Evolutionary conservation across 2,888 invertebrate species (phyloP).

Genomic region (Nomada ferruginata): DNA sequence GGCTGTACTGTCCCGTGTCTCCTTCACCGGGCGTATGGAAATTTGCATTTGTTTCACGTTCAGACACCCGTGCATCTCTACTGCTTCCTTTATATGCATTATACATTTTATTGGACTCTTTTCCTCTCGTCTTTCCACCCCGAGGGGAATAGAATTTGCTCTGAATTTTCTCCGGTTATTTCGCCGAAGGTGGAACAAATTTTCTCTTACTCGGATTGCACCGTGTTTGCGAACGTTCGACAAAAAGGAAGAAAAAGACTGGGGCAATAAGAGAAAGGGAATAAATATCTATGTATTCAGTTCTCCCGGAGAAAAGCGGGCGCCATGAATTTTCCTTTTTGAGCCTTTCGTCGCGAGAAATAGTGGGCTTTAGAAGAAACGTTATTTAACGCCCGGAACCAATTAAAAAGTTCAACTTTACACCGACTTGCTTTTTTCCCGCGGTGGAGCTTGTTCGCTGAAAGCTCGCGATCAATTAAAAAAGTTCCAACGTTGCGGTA

Average conservation of each 20-base stretch:
- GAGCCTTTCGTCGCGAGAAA: not conserved
- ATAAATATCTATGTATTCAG: not conserved
- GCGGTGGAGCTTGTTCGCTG: not conserved
- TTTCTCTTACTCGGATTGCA: slow-evolving; percentile 7
- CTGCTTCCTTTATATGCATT: slow-evolving; percentile 21
- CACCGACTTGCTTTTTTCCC: not conserved
- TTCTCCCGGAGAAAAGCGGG: not conserved
- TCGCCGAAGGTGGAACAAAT: slow-evolving; percentile 15
- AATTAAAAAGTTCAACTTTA: slow-evolving; percentile 12
- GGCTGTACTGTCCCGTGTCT: slow-evolving; percentile 27
- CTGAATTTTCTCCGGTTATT: slow-evolving; percentile 32
- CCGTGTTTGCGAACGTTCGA: not conserved
- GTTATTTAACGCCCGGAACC: slow-evolving; percentile 1
- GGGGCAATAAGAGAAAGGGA: not conserved
- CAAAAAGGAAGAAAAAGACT: not conserved
- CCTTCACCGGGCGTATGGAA: slow-evolving; percentile 16
- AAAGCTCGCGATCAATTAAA: slow-evolving; percentile 25
- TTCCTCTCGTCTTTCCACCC: not conserved
- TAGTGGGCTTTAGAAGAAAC: not conserved
- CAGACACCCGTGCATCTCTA: slow-evolving; percentile 8
- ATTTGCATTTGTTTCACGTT: slow-evolving; percentile 37
- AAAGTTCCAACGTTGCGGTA: slow-evolving; percentile 12
- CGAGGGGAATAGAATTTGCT: slow-evolving; percentile 32
- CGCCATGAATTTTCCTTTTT: not conserved
- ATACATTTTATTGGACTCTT: slow-evolving; percentile 25